phyloP scores from a whole-genome alignment of 2,888 invertebrate genomes.

The Cantharis nigra region DNA sequence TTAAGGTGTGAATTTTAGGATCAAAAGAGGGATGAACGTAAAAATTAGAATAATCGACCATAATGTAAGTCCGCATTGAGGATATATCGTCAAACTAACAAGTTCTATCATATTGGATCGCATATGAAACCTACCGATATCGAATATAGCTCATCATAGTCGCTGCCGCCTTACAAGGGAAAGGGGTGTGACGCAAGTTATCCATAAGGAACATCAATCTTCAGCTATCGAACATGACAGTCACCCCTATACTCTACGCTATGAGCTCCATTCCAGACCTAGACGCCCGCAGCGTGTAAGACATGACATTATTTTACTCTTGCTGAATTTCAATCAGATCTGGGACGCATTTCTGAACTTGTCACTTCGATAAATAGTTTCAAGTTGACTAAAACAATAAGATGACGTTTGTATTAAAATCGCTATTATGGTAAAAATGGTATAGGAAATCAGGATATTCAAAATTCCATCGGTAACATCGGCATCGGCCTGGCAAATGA shows the following conservation, averaged over 20 bases:
- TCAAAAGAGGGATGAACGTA: neutral
- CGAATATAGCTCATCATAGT: conserved; percentile 24
- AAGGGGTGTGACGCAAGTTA: conserved; percentile 43
- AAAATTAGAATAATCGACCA: neutral
- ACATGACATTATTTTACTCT: conserved; percentile 49
- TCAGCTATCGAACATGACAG: conserved; percentile 50
- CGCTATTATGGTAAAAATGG: neutral
- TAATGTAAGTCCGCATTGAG: neutral
- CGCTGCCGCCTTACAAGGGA: conserved; percentile 26
- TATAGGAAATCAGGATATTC: neutral
- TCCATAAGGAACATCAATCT: conserved; percentile 51
- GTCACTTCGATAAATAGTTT: conserved; percentile 44
- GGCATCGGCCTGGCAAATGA: neutral
- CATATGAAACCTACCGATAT: conserved; percentile 18
- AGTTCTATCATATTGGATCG: conserved; percentile 6
- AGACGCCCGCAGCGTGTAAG: conserved; percentile 43
- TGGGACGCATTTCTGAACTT: conserved; percentile 42
- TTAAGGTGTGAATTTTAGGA: neutral
- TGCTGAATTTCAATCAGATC: conserved; percentile 49
- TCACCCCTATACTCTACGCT: conserved; percentile 30
- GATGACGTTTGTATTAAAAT: conserved; percentile 26
- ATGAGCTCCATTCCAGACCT: conserved; percentile 30
- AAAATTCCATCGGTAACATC: neutral
- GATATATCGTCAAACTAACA: conserved; percentile 5
- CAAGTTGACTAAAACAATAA: conserved; percentile 30